A percentile compares a stretch with the other conserved stretches of the same genome.
phyloP scores from a whole-genome alignment of 1,140 invertebrate species.

The Scaptomyza hsui region DNA sequence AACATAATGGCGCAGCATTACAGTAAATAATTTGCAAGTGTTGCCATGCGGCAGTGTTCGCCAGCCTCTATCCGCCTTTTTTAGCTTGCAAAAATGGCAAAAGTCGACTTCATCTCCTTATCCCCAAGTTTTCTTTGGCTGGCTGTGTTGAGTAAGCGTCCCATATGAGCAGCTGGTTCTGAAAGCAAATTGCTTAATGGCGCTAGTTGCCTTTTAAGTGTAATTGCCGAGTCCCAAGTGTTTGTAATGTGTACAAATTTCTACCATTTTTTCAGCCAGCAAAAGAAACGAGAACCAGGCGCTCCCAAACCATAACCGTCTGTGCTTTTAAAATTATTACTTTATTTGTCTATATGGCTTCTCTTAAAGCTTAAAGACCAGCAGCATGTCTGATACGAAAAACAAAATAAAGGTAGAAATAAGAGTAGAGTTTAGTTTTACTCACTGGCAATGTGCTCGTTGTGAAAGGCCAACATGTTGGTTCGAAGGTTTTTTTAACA shows the following conservation, averaged over 20 bases:
- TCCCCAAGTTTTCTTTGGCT: constrained; percentile 5
- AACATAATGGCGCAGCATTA: constrained; percentile 62
- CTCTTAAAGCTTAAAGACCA: constrained; percentile 40
- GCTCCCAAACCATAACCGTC: constrained; percentile 17
- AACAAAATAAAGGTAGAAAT: constrained; percentile 5
- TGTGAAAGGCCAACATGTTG: constrained; percentile 75
- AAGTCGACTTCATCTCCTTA: constrained; percentile 22
- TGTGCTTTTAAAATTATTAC: constrained; percentile 72
- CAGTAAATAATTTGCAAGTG: constrained; percentile 68
- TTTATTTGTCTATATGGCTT: constrained; percentile 52
- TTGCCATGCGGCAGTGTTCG: constrained; percentile 50
- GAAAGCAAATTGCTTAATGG: constrained; percentile 64
- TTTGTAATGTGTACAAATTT: constrained; percentile 72
- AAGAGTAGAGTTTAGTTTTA: constrained; percentile 36
- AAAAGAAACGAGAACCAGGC: constrained; percentile 12
- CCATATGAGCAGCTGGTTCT: constrained; percentile 59
- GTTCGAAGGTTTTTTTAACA: constrained; percentile 37
- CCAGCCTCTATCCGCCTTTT: constrained; percentile 33
- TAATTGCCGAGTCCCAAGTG: constrained; percentile 73
- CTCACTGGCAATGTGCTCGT: constrained; percentile 72
- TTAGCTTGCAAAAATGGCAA: constrained; percentile 49
- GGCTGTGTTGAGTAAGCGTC: not conserved
- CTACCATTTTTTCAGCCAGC: constrained; percentile 51
- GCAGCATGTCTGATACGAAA: not conserved
- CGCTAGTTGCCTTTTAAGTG: constrained; percentile 72